phyloP scores from a whole-genome alignment of 2,888 invertebrate species.

The Idaea dimidiata region DNA sequence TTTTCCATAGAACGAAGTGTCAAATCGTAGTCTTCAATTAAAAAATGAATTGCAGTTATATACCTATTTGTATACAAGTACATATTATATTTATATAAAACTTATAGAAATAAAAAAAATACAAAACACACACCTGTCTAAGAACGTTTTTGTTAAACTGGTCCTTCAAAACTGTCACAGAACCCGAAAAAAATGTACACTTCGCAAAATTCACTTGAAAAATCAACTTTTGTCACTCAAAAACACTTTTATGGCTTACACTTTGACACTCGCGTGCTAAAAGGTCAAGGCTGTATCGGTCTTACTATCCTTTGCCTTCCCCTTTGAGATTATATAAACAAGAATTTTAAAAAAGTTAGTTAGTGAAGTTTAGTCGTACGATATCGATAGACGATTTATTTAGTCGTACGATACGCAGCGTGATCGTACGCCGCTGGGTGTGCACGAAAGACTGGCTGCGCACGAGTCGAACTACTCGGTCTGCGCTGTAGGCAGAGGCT shows the following conservation, averaged over 20 bases:
- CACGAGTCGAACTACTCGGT: slow-evolving; percentile 63
- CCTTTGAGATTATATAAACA: background rate
- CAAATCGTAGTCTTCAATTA: no score
- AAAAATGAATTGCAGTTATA: no score
- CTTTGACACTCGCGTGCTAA: background rate
- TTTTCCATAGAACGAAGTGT: no score
- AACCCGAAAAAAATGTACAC: background rate
- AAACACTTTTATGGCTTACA: background rate
- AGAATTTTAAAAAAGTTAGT: background rate
- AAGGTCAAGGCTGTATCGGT: background rate
- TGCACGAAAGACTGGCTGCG: slow-evolving; percentile 71
- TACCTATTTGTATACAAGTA: no score
- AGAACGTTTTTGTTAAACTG: slow-evolving; percentile 14
- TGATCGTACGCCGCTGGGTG: slow-evolving; percentile 56
- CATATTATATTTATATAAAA: slow-evolving; percentile 1
- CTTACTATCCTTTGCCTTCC: background rate
- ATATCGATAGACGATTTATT: slow-evolving; percentile 55
- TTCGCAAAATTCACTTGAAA: background rate
- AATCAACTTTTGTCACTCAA: slow-evolving; percentile 1
- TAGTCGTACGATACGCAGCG: slow-evolving; percentile 45
- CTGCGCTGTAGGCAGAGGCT: slow-evolving; percentile 46
- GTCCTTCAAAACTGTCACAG: slow-evolving; percentile 2
- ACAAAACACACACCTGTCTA: slow-evolving; percentile 17
- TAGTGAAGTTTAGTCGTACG: slow-evolving; percentile 32
- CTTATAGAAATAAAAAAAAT: background rate